A percentile compares a stretch with the other conserved stretches of the same genome.
Conservation (phyloP, 2,113 vertebrate genomes). For the Mustela nigripes region DNA sequence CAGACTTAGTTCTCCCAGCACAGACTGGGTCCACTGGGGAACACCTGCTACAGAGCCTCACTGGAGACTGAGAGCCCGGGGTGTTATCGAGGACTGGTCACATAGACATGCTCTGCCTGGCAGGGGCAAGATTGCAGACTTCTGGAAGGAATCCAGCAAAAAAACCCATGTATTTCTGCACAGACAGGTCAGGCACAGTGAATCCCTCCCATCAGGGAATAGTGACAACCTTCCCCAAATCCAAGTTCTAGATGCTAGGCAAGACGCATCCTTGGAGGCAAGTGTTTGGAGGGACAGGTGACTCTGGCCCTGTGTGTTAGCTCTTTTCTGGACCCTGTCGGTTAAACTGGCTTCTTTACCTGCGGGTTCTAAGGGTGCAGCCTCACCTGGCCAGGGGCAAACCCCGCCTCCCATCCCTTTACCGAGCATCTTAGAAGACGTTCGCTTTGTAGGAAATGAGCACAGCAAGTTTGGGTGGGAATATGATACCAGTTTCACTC, state of each 20-base stretch:
- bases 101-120: too few relatives aligned
- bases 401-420: rapidly evolving
- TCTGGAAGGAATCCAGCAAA: neutral
- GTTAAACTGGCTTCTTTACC: neutral
- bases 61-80: neutral
- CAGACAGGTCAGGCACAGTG: too few relatives aligned
- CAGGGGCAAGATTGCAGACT: neutral
- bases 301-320: neutral
- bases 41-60: neutral
- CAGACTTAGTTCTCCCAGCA: neutral
- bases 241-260: neutral
- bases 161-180: neutral
- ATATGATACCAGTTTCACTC: neutral
- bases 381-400: neutral
- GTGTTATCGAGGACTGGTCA: too few relatives aligned
- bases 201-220: neutral
- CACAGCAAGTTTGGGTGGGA: neutral
- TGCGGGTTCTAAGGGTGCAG: neutral
- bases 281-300: neutral
- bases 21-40: rapidly evolving
- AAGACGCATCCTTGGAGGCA: neutral
- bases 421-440: neutral
- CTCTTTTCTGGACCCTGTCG: neutral
- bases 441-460: neutral
- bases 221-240: neutral